Base-by-base conservation (phyloP, 2,888 invertebrate genomes). In the Harpalus rubripes region DNA sequence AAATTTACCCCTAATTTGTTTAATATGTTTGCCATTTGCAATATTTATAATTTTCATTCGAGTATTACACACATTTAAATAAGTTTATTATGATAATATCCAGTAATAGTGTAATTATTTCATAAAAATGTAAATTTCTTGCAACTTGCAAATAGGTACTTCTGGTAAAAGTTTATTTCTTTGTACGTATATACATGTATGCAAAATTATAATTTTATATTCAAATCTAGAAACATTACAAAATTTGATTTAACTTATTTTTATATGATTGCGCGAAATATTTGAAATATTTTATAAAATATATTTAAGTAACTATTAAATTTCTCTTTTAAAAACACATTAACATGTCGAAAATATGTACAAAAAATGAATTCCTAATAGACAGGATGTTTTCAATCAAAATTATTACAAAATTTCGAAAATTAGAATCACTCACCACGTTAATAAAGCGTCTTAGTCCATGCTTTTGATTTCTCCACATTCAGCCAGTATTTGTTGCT, bases 351-450 rank as follows among this genome's bases (percentile, higher is more conserved):
- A 78, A 78, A 78, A 78, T 76, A 8, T 41, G 52, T 58, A 58
- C 76, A 56, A 18, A 76, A 44, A 76, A n/a, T 58, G 32, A 78
- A 59, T 78, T 59, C 58, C 32, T 78, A 26, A 76, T 56, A 76
- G 7, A 58, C 79, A 58, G 80, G 80, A 80, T 26, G 80, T 61
- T 63, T 44, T 63, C 59, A 63, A 80, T 80, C 39, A 80, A 63
- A 80, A 63, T 59, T 63, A 80, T 63, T 80, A 44, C 80, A 63
- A 80, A 80, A 80, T 63, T 80, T 63, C 80, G 80, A 80, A 80
- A 80, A 79, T 79, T 41, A 41, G 41, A 74, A 44, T 76, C 52
- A 61, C 80, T 80, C 39, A 80, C 80, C 80, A 80, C 80, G 80
- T 80, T 80, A 80, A 80, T 61, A 63, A 22, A 63, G 41, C 80